Evolutionary conservation across 1,140 invertebrate species (phyloP), one percentile per base, ranked within the genome.

Genomic region (Bombus huntii): DNA sequence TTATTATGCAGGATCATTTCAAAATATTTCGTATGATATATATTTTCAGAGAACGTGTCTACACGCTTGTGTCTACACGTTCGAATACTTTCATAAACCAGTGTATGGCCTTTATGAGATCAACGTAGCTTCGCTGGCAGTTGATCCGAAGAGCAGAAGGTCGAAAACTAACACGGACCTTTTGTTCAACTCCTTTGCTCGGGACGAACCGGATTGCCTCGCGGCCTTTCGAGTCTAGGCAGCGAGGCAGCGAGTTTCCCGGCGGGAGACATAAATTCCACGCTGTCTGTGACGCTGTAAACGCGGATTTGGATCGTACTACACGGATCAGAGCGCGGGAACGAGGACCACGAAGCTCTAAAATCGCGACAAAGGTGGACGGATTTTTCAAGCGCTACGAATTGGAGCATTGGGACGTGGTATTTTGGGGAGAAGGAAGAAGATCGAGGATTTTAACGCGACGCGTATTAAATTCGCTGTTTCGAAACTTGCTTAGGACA

Each of bases 21-120:
- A 53, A 53, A 53, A 53, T 53, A 22, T 22, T 53, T 53, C 47
- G 5, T 53, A 53, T 53, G 47, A 53, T 1, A 53, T 18, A 22
- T 22, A 53, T 22, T 53, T 53, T 8, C 47, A 53, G 5, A 22
- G 22, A 22, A 22, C 1, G 47, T 53, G 18, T 53, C 18, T 8
- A 8, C 18, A 22, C 22, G 6, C 34, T 37, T 37, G 34, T 37
- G 34, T 37, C 34, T 37, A 37, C 3, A 37, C 47, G 47, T 53
- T 22, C 47, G 47, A 53, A 53, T 22, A 53, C 1, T 5, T 62
- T 62, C 59, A 12, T n/a, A 12, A 62, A 28, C 28, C 59, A n/a
- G 28, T 62, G 12, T n/a, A 4, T n/a, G 12, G 3, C 12, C 77
- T 68, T 86, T 74, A 79, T 83, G 42, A 87, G 78, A 88, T 83